Conservation (phyloP, 2,888 invertebrate genomes). For the Oxycera nigricornis region DNA sequence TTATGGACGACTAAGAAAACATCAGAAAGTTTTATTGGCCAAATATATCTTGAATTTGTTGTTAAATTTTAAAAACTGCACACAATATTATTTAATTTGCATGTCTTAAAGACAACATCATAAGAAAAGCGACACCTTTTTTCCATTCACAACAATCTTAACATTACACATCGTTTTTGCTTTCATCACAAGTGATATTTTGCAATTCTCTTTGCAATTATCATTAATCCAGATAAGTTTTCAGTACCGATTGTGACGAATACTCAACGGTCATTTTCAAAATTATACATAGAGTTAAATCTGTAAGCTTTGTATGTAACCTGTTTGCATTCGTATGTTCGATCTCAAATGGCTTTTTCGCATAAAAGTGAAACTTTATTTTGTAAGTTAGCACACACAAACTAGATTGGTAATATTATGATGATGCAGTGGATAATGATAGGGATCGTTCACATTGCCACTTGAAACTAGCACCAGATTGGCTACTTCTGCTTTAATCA, state of each 20-base stretch:
- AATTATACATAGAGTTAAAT: constrained; percentile 3
- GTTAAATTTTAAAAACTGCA: too few species aligned
- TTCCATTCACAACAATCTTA: too few species aligned
- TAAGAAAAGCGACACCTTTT: too few species aligned
- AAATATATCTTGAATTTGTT: not conserved
- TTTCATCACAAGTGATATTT: not conserved
- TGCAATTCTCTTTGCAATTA: not conserved
- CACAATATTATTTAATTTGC: too few species aligned
- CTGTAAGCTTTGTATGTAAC: not conserved
- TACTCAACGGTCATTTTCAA: not conserved
- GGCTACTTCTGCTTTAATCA: not conserved
- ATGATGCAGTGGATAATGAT: constrained; percentile 12
- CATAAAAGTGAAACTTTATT: constrained; percentile 4
- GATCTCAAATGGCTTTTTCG: not conserved
- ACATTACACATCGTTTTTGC: not conserved
- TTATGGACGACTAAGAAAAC: too few species aligned
- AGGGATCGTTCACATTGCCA: constrained; percentile 13
- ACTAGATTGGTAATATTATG: constrained; percentile 26
- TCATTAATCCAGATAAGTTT: not conserved
- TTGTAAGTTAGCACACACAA: constrained; percentile 9
- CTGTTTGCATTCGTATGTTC: not conserved
- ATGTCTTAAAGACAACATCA: too few species aligned
- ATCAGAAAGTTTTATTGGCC: too few species aligned
- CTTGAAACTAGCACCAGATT: not conserved
- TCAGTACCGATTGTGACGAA: not conserved